Percentiles rank a stretch among this genome's conserved stretches.
Conservation (phyloP, 1,140 invertebrate species). For the Oedothorax gibbosus region DNA sequence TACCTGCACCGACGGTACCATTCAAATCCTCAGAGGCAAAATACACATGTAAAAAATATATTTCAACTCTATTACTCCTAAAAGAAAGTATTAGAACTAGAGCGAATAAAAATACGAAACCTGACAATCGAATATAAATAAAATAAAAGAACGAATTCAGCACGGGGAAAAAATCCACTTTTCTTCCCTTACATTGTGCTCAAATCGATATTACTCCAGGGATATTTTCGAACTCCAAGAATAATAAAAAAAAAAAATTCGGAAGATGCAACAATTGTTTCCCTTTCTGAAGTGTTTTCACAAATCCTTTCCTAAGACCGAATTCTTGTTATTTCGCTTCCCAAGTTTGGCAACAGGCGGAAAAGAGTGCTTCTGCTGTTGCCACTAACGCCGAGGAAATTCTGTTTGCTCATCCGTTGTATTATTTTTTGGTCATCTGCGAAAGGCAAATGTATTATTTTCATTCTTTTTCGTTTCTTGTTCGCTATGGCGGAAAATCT, state of each 20-base stretch:
- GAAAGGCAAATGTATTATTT: conserved; percentile 31
- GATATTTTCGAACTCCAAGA: background rate
- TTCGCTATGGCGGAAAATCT: background rate
- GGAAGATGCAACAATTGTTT: conserved; percentile 47
- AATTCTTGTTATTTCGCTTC: conserved; percentile 46
- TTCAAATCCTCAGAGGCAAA: too few relatives aligned
- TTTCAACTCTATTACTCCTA: conserved; percentile 15
- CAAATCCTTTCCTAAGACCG: conserved; percentile 49
- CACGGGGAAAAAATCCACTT: background rate
- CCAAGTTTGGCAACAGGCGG: conserved; percentile 48
- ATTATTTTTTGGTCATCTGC: conserved; percentile 34
- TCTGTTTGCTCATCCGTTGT: background rate
- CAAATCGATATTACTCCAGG: conserved; percentile 28
- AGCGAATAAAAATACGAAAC: background rate
- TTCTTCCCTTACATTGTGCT: background rate
- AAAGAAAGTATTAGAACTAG: conserved; percentile 10
- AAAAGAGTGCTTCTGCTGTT: background rate
- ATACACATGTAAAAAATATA: background rate
- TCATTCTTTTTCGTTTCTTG: background rate
- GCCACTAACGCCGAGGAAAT: background rate
- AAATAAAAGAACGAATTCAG: conserved; percentile 22
- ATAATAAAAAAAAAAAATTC: conserved; percentile 25
- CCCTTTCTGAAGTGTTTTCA: conserved; percentile 48
- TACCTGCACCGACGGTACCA: too few relatives aligned
- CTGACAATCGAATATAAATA: conserved; percentile 50